Percentiles rank a stretch among this genome's conserved stretches.
phyloP scores from a whole-genome alignment of 2,113 vertebrate species.

The Danio rerio region GRCz12tu NC_133184.1:33603501-33604000 shows the following conservation, averaged over 20 bases:
- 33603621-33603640: conserved; percentile 29
- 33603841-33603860: background rate
- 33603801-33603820: conserved; percentile 9
- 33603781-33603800: conserved; percentile 41
- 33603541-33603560: background rate
- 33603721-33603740: conserved; percentile 61
- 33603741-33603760: conserved; percentile 50
- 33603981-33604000: too few species aligned
- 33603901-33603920: background rate
- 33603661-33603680: conserved; percentile 44
- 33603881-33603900: too few species aligned
- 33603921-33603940: too few species aligned
- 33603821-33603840: conserved; percentile 4
- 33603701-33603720: conserved; percentile 56
- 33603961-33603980: too few species aligned
- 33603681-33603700: conserved; percentile 39
- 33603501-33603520: background rate
- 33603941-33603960: too few species aligned
- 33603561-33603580: background rate
- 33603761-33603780: conserved; percentile 41
- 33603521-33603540: too few species aligned
- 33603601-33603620: background rate
- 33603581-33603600: conserved; percentile 3
- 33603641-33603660: conserved; percentile 40
- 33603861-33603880: background rate